phyloP scores from a whole-genome alignment of 2,797 vertebrate genomes.

The Pipistrellus pygmaeus region DNA sequence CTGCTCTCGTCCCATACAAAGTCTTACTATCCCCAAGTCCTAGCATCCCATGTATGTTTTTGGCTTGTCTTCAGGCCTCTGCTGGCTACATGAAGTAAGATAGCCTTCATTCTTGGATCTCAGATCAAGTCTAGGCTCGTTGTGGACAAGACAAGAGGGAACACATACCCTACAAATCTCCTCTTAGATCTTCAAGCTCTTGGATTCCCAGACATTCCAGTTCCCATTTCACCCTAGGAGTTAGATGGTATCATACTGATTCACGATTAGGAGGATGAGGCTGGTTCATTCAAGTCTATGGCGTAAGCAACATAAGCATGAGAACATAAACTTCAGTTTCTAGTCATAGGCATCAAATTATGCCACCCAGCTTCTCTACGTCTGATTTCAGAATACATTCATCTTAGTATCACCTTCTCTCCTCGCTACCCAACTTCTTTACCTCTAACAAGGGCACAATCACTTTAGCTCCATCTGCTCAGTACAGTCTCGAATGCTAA shows the following conservation, averaged over 20 bases:
- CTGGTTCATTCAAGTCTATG: not conserved
- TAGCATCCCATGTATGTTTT: not conserved
- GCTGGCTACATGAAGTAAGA: not conserved
- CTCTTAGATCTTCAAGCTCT: not conserved
- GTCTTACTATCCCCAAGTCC: not conserved
- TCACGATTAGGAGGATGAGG: not conserved
- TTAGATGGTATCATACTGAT: not conserved
- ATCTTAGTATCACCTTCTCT: not conserved
- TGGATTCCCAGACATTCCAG: not conserved
- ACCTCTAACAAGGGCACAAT: not conserved
- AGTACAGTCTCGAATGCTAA: not conserved
- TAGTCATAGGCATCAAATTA: not conserved
- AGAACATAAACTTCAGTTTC: constrained; percentile 6
- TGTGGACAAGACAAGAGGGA: not conserved
- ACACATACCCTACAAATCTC: not conserved
- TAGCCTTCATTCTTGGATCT: not conserved
- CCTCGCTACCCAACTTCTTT: not conserved
- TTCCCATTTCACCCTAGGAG: not conserved
- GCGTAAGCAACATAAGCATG: not conserved
- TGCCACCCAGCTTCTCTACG: not conserved
- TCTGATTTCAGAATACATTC: not conserved
- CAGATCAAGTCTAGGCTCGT: not conserved
- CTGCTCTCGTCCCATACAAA: not conserved
- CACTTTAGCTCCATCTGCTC: not conserved
- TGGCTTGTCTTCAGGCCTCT: not conserved